Evolutionary conservation across 2,888 invertebrate genomes (phyloP), one percentile per base, ranked within the genome.

Genomic region (Rotaria sp.): DNA sequence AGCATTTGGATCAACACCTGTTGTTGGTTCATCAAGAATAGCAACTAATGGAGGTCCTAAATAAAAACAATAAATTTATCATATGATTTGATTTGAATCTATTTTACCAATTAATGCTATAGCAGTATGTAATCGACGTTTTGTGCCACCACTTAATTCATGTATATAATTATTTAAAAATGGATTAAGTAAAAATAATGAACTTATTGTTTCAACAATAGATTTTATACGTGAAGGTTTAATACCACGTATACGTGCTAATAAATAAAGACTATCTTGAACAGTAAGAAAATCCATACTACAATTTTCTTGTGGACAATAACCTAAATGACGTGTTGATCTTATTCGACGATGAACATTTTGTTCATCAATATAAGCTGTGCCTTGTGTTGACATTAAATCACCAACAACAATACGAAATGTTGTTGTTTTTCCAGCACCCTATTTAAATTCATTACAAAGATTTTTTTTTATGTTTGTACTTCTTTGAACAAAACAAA

Each of bases 1-100:
- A 2, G 91, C 90, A 15, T 88, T 89, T 7, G 92, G 91, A 88
- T 92, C 92, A 91, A 92, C 91, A 15, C 92, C 92, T 50, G 91
- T 91, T 10, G 91, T 92, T 13, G 92, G 92, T 87, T 92, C 92
- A 89, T 92, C 86, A 89, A 92, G 87, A 15, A 92, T 89, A 13
- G 92, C 88, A 52, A 92, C 88, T 15, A 89, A 88, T 48, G 92
- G 92, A 50, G 91, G 89, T 21, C 92, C 55, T 55, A 2, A 26
- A 55, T 26, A 55, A 55, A 55, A 26, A 26, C 10, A 24, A 26
- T 10, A 26, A 26, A 7, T 26, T 26, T 50, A 50, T 50, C 18
- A 4, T 50, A 15, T 3, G 18, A 26, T 55, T 10, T 26, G 1
- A 26, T 55, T 55, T 55, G 5, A 7, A 55, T 55, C 10, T 26